These are phyloP conservation scores for Agrochola litura DNA, from an alignment of 2,888 invertebrate genomes.

Conservation along the genomic window DNA sequence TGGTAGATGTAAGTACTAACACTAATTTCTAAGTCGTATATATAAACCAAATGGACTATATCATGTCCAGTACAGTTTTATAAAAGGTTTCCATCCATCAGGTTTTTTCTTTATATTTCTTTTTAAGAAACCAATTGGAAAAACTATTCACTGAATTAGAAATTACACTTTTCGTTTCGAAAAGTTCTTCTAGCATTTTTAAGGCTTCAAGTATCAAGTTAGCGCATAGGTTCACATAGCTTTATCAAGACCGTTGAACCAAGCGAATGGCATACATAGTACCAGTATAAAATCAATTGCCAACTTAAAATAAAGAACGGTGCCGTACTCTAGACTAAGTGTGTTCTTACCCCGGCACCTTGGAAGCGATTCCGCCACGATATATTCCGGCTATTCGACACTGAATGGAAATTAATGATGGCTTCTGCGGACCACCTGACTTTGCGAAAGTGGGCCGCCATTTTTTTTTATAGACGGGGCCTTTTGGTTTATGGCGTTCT, in stretches of 20 bases:
- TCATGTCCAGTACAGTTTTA: not conserved
- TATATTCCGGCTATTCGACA: conserved; percentile 77
- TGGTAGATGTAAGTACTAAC: too few species aligned
- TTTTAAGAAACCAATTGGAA: not conserved
- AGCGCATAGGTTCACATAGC: not conserved
- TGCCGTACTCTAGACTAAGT: conserved; percentile 63
- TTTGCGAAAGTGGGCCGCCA: conserved; percentile 80
- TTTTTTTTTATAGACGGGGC: conserved; percentile 76
- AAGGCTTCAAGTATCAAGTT: conserved; percentile 11
- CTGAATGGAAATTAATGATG: conserved; percentile 88
- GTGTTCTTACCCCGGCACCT: conserved; percentile 63
- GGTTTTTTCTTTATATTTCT: not conserved
- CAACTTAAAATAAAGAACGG: conserved; percentile 70
- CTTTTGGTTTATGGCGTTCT: conserved; percentile 75
- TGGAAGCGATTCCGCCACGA: conserved; percentile 67
- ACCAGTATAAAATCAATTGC: conserved; percentile 67
- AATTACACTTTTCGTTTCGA: not conserved
- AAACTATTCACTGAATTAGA: not conserved
- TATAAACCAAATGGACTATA: too few species aligned
- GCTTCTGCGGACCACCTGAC: conserved; percentile 84
- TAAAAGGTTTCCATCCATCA: too few species aligned
- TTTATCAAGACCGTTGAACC: conserved; percentile 2
- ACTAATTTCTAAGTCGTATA: too few species aligned
- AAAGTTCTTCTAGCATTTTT: conserved; percentile 1
- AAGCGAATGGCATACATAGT: conserved; percentile 23